Conservation (phyloP, 2,888 invertebrate species). For the Laspeyria flexula region DNA sequence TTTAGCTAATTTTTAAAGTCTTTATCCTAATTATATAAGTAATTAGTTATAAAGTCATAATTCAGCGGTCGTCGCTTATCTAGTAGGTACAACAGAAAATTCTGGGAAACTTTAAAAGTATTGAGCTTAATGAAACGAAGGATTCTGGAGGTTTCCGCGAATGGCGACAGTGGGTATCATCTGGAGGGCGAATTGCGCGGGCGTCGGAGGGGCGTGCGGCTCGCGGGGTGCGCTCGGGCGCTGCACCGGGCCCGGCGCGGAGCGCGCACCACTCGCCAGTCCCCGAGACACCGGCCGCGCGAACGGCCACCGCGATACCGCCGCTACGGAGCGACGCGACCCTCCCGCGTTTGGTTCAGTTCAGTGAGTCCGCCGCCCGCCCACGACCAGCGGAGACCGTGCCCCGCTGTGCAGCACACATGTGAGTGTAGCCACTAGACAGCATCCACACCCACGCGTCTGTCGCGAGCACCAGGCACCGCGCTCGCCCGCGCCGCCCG, state of each 20-base stretch:
- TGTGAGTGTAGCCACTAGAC: conserved; percentile 71
- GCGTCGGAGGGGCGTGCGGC: conserved; percentile 62
- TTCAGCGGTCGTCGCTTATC: too few species aligned
- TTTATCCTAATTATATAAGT: too few species aligned
- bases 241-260: conserved; percentile 64
- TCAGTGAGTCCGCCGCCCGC: conserved; percentile 66
- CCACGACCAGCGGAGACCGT: conserved; percentile 69
- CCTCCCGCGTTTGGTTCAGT: conserved; percentile 58
- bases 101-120: too few species aligned
- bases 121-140: conserved; percentile 14
- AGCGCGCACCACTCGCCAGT: conserved; percentile 72
- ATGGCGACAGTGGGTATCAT: conserved; percentile 59
- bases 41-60: too few species aligned
- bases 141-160: conserved; percentile 67
- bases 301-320: conserved; percentile 80
- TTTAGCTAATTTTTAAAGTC: too few species aligned
- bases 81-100: too few species aligned
- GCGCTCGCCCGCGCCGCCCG: conserved; percentile 18
- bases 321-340: conserved; percentile 47
- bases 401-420: conserved; percentile 66
- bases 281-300: conserved; percentile 84
- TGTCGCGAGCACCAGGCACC: conserved; percentile 28
- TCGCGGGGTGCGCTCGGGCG: conserved; percentile 75
- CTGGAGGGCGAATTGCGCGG: conserved; percentile 76
- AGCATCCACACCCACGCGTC: conserved; percentile 25